Evolutionary conservation across 2,113 vertebrate genomes (phyloP).

Genomic region (Tenrec ecaudatus): DNA sequence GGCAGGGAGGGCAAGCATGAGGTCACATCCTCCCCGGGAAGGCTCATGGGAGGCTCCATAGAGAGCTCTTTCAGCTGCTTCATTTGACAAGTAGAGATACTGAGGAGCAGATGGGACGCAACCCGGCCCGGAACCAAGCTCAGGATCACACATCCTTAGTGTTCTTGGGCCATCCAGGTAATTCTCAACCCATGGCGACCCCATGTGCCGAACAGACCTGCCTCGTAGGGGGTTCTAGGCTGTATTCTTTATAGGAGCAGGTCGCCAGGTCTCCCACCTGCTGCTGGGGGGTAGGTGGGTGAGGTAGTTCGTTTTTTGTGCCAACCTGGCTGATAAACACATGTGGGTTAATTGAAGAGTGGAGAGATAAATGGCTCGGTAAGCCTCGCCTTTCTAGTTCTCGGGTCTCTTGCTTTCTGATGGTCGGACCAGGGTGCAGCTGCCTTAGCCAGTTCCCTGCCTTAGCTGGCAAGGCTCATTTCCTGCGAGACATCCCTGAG

Average conservation of each 20-base stretch:
- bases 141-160: background rate
- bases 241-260: background rate
- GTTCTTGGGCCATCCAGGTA: background rate
- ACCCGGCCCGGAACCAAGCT: background rate
- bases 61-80: background rate
- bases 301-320: too few species aligned
- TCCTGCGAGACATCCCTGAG: too few species aligned
- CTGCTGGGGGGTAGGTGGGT: too few species aligned
- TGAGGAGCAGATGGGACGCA: background rate
- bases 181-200: background rate
- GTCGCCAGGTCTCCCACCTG: too few species aligned
- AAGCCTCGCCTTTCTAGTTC: too few species aligned
- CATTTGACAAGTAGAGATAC: constrained; percentile 4
- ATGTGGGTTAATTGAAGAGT: too few species aligned
- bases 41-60: background rate
- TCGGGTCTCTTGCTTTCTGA: too few species aligned
- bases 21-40: background rate
- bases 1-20: background rate
- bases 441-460: too few species aligned
- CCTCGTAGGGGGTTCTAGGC: background rate
- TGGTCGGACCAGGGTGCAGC: too few species aligned
- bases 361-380: too few species aligned
- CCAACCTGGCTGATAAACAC: too few species aligned
- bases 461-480: too few species aligned
- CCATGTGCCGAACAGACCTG: background rate